Conservation (phyloP, 1,140 invertebrate species). For the Bombus affinis region DNA sequence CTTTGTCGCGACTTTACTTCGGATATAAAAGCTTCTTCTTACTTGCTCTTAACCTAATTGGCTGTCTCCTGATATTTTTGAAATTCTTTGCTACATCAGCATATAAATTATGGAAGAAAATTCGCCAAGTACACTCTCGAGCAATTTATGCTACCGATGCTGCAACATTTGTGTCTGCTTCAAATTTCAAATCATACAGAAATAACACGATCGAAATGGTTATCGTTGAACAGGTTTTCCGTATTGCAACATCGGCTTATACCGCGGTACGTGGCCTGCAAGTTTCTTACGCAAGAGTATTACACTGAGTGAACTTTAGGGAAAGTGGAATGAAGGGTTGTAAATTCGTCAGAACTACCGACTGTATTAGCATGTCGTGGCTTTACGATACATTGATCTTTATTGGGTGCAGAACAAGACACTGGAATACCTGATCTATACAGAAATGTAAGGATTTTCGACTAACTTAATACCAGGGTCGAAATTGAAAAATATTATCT, state of each 20-base stretch:
- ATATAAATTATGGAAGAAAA: neutral
- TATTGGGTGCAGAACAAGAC: neutral
- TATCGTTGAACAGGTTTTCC: slow-evolving; percentile 13
- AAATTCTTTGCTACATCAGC: too few species aligned
- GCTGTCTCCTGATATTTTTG: neutral
- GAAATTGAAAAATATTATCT: neutral
- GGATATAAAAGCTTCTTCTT: neutral
- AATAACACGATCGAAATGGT: slow-evolving; percentile 20
- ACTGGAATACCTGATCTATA: neutral
- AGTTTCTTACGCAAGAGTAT: slow-evolving; percentile 14
- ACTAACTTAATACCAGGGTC: neutral
- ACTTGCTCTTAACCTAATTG: slow-evolving; percentile 22
- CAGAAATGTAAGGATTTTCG: too few species aligned
- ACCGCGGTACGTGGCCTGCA: neutral
- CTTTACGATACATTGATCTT: slow-evolving; percentile 17
- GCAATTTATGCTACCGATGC: neutral
- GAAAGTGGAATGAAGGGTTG: neutral
- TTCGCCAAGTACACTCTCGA: neutral
- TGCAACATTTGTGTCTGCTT: too few species aligned
- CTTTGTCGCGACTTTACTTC: neutral
- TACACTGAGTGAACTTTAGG: neutral
- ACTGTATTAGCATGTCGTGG: slow-evolving; percentile 4
- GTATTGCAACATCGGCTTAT: slow-evolving; percentile 6
- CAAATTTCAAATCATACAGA: slow-evolving; percentile 25
- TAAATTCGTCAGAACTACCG: slow-evolving; percentile 23